Evolutionary conservation across 2,113 vertebrate genomes (phyloP).

Genomic region (human (Homo sapiens)): GRCh38 chr11:92630001-92630500

Average conservation of each 20-base stretch:
- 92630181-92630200: fast-evolving
- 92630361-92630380: not conserved
- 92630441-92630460: not conserved
- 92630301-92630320: not conserved
- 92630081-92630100: not conserved
- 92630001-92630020: not conserved
- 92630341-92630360: not conserved
- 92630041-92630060: not conserved
- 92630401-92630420: not conserved
- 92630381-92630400: not conserved
- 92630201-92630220: not conserved
- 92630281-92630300: not conserved
- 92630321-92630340: not conserved
- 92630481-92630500: not conserved
- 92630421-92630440: not conserved
- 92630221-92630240: not conserved
- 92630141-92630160: fast-evolving
- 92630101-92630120: too few species aligned
- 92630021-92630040: too few species aligned
- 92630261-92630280: not conserved
- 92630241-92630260: not conserved
- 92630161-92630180: fast-evolving
- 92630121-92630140: not conserved
- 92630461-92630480: not conserved
- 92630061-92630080: not conserved